phyloP scores from a whole-genome alignment of 2,888 invertebrate genomes.

The Criorhina ranunculi region DNA sequence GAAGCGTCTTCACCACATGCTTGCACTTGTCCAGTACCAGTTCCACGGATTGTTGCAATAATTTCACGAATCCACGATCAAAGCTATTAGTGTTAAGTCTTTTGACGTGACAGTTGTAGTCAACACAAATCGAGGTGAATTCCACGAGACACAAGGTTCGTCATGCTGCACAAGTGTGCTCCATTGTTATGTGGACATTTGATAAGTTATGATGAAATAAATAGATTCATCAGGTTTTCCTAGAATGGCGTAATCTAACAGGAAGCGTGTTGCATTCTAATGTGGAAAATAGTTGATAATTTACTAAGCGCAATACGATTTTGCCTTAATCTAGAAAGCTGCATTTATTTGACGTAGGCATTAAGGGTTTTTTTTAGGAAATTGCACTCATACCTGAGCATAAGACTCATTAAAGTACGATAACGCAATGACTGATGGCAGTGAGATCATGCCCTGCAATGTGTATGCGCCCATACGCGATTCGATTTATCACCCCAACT shows the following conservation, averaged over 20 bases:
- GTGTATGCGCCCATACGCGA: too few relatives aligned
- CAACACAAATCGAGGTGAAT: neutral
- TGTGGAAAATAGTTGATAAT: neutral
- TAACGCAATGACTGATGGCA: too few relatives aligned
- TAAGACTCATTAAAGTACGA: too few relatives aligned
- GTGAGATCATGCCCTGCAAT: too few relatives aligned
- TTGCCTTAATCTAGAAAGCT: too few relatives aligned
- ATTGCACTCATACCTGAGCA: too few relatives aligned
- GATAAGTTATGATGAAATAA: neutral
- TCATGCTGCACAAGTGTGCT: neutral
- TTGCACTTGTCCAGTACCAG: too few relatives aligned
- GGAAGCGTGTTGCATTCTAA: neutral
- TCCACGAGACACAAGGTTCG: neutral
- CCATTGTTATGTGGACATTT: neutral
- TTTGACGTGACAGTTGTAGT: slow-evolving; percentile 15
- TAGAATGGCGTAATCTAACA: too few relatives aligned
- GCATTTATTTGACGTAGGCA: too few relatives aligned
- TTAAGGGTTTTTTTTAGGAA: too few relatives aligned
- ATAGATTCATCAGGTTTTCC: neutral
- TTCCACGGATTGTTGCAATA: neutral
- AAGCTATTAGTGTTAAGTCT: neutral
- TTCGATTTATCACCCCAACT: too few relatives aligned
- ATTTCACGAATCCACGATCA: neutral
- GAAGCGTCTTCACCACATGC: too few relatives aligned
- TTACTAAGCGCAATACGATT: neutral